Evolutionary conservation across 2,113 vertebrate genomes (phyloP), one percentile per base, ranked within the genome.

Genomic region (Melanerpes formicivorus): DNA sequence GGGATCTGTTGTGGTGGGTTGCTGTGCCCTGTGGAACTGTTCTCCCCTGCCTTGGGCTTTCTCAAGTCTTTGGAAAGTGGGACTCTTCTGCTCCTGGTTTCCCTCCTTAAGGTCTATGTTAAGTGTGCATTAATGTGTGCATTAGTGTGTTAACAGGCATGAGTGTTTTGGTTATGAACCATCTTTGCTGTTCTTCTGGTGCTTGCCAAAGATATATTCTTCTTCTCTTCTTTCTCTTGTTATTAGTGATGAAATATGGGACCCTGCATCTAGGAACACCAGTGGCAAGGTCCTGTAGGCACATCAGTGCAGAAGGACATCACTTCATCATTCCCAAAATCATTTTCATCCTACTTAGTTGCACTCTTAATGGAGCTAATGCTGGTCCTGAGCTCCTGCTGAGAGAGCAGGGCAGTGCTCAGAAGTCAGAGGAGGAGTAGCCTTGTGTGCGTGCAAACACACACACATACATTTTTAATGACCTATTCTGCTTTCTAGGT

Each of bases 191-290:
- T 70, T 81, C 26, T 80, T 79, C 23, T 62, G 29, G 29, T 75
- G 14, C 48, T 76, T 89, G 37, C 27, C 55, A 26, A 84, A 76
- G 14, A 19, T 8, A 23, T 5, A 12, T 52, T 78, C 21, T 48
- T 79, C 6, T 82, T 13, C 27, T 75, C 9, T 17, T 16, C 11
- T 84, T 81, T 58, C 30, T 50, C 30, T 26, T 73, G 10, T 63
- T 54, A 14, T 48, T 48, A 29, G 27, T 15, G 30, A 19, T 58
- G 22, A 70, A 77, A 80, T 54, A 50, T 0, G 2, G 23, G 50
- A 55, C 37, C 0, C 1, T 75, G 27, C 7, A 26, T 44, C 40
- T 70, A 27, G 40, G 29, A 73, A 34, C 0, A 0, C 29, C 58
- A 63, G 13, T 1, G 3, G 11, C 0, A 2, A 50, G n/a, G n/a